phyloP scores from a whole-genome alignment of 2,113 vertebrate genomes.

The Trichomycterus rosablanca region DNA sequence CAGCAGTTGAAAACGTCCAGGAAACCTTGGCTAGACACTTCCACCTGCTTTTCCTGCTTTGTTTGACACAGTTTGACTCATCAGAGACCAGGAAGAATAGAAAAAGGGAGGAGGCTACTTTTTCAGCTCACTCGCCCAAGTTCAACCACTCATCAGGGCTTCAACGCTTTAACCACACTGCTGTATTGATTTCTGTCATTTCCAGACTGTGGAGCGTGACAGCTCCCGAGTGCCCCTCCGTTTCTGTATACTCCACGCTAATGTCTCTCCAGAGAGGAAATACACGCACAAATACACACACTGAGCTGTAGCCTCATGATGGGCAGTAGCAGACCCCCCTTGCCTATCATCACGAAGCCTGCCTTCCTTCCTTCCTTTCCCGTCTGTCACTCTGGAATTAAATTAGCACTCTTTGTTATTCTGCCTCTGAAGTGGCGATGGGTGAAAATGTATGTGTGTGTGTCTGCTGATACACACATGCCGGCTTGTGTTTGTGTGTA shows the following conservation, averaged over 20 bases:
- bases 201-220: slow-evolving; percentile 36
- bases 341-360: slow-evolving; percentile 9
- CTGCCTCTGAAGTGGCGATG: neutral
- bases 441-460: neutral
- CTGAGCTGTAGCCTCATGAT: neutral
- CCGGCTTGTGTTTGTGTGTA: slow-evolving; percentile 30
- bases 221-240: slow-evolving; percentile 25
- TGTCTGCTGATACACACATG: neutral
- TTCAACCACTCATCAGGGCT: slow-evolving; percentile 30
- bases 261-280: slow-evolving; percentile 33
- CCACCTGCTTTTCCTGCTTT: neutral
- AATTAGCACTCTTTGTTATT: slow-evolving; percentile 41
- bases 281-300: slow-evolving; percentile 24
- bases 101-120: slow-evolving; percentile 2
- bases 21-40: neutral
- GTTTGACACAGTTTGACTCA: neutral
- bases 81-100: slow-evolving; percentile 6
- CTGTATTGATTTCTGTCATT: slow-evolving; percentile 44
- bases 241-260: slow-evolving; percentile 19
- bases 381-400: slow-evolving; percentile 30
- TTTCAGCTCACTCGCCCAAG: slow-evolving; percentile 12
- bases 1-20: neutral
- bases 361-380: slow-evolving; percentile 8
- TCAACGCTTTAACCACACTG: slow-evolving; percentile 24
- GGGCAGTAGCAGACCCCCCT: slow-evolving; percentile 1